Conservation (phyloP, 2,797 vertebrate species). For the Enteromius paludinosus region DNA sequence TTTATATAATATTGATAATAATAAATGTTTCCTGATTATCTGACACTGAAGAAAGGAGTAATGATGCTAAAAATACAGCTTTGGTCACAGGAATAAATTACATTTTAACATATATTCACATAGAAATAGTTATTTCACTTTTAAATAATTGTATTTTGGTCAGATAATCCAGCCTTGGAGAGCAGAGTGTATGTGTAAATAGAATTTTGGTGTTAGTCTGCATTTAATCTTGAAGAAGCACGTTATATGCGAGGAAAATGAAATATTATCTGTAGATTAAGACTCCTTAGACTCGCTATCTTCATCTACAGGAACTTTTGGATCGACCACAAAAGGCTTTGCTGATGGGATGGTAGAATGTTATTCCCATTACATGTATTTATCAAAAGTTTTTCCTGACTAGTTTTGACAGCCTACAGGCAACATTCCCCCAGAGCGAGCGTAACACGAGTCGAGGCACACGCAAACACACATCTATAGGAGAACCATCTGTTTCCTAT, state of each 20-base stretch:
- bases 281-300: background rate
- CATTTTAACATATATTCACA: background rate
- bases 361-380: slow-evolving; percentile 36
- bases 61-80: background rate
- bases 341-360: slow-evolving; percentile 39
- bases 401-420: slow-evolving; percentile 55
- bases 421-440: slow-evolving; percentile 45
- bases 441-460: slow-evolving; percentile 63
- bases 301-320: background rate
- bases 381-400: slow-evolving; percentile 47
- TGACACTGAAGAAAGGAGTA: background rate
- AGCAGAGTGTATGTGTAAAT: background rate
- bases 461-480: slow-evolving; percentile 63
- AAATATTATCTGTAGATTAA: background rate
- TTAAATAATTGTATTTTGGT: background rate
- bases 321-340: slow-evolving; percentile 6
- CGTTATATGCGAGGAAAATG: background rate
- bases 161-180: background rate
- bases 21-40: background rate
- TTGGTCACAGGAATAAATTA: background rate
- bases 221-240: background rate
- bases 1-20: background rate
- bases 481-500: slow-evolving; percentile 74
- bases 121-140: background rate
- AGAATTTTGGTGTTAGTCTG: background rate